Base-by-base conservation (phyloP, 92 coral and sea anemone species). In the Hydrozoanthus gracilis region DNA sequence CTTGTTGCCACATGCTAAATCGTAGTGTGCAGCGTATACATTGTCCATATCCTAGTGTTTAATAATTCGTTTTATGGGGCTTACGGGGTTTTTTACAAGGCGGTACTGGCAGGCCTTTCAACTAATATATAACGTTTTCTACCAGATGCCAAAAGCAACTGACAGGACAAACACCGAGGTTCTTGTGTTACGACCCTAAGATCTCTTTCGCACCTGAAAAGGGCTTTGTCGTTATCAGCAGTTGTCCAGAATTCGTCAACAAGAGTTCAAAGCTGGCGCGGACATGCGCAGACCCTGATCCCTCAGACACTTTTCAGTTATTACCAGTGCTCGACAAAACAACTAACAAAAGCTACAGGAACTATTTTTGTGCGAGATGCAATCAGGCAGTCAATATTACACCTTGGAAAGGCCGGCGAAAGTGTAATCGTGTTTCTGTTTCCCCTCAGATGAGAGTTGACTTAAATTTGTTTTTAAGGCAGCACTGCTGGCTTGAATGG, bases 181-280 rank as follows among this genome's bases (percentile, higher is more conserved):
- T 27, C 39, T 27, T 2, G 39, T 27, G 39, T 27, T 27, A 27
- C 2, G 39, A 27, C 39, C 39, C 39, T 27, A 27, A 27, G 39
- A 27, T 27, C 39, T 27, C 39, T 27, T 27, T 27, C 39, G 39
- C 39, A 27, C 2, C 39, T 27, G 39, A 27, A 27, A 2, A 0
- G 78, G 78, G 78, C 58, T 45, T 4, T 15, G 16, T 73, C 8
- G 7, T 73, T 14, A 52, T 73, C 7, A 73, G 78, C 52, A 17
- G 58, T 46, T 73, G 78, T 15, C 78, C 78, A 44, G 55, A 11
- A 11, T 73, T 16, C 13, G 10, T 73, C 4, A 46, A 73, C 78
- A 47, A 47, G 18, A 73, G 78, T 52, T 73, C 78, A 14, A 51
- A 73, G 54, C 51, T 73, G 54, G 78, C 14, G 16, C 78, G 78